These are phyloP conservation scores for Arnoldichthys spilopterus DNA, from an alignment of 2,797 vertebrate species.

Conservation along the genomic window DNA sequence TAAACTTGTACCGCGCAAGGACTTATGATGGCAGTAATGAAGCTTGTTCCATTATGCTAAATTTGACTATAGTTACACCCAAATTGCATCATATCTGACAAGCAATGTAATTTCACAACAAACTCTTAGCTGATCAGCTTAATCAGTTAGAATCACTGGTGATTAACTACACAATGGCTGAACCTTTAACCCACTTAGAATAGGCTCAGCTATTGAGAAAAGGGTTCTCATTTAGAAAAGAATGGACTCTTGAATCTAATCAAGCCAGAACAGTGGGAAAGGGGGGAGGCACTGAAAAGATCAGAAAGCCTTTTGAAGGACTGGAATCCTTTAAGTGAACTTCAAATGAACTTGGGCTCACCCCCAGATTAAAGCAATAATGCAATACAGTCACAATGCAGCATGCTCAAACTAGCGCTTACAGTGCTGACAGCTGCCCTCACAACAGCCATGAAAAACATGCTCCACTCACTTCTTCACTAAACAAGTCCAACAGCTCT, in stretches of 20 bases:
- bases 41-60: background rate
- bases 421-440: constrained; percentile 37
- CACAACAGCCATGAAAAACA: constrained; percentile 28
- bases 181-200: constrained; percentile 7
- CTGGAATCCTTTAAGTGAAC: constrained; percentile 15
- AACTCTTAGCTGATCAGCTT: background rate
- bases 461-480: constrained; percentile 2
- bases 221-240: background rate
- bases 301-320: background rate
- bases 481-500: constrained; percentile 50
- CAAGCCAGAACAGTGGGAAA: constrained; percentile 26
- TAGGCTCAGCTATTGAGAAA: constrained; percentile 14
- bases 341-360: constrained; percentile 35
- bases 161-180: constrained; percentile 18
- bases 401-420: background rate
- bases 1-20: background rate
- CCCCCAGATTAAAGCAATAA: constrained; percentile 51
- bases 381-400: constrained; percentile 35
- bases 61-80: background rate
- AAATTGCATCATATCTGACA: background rate
- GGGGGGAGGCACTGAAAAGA: background rate
- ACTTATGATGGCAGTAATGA: background rate
- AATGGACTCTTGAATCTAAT: background rate
- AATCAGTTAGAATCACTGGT: background rate
- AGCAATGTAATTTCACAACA: background rate